phyloP scores from a whole-genome alignment of 2,113 vertebrate species.

The Elachura formosa region DNA sequence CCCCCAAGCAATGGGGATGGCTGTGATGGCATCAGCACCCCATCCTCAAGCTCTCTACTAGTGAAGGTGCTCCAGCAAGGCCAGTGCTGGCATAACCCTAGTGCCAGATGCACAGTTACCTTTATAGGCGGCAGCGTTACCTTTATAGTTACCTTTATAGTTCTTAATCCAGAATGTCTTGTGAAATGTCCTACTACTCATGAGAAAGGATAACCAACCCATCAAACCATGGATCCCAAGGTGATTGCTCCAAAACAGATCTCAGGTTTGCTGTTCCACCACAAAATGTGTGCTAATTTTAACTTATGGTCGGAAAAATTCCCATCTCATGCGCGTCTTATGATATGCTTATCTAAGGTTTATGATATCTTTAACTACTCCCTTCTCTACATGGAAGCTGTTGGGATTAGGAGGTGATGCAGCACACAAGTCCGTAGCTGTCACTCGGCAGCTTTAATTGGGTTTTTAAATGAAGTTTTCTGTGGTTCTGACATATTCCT shows the following conservation, averaged over 20 bases:
- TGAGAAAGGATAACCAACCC: not conserved
- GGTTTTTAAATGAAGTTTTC: slow-evolving; percentile 31
- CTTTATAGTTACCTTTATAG: not conserved
- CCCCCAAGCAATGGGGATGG: not conserved
- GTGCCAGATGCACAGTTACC: no score
- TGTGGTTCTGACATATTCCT: slow-evolving; percentile 35
- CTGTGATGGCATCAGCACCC: not conserved
- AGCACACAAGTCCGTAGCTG: not conserved
- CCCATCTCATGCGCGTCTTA: not conserved
- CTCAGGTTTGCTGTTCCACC: not conserved
- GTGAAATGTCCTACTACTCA: not conserved
- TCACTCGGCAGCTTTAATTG: slow-evolving; percentile 40
- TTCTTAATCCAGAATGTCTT: not conserved
- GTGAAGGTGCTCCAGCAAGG: not conserved
- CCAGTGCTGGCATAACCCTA: not conserved
- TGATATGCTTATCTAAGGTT: not conserved
- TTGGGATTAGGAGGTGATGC: not conserved
- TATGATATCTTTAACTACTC: not conserved
- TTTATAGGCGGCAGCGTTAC: no score
- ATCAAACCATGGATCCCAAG: accelerated
- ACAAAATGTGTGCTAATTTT: not conserved
- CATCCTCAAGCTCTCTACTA: accelerated
- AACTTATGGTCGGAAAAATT: not conserved
- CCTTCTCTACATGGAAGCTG: not conserved
- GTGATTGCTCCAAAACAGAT: not conserved